A percentile compares a stretch with the other conserved stretches of the same genome.
Evolutionary conservation across 2,888 invertebrate genomes (phyloP).

Genomic region (Acrobasis repandana): DNA sequence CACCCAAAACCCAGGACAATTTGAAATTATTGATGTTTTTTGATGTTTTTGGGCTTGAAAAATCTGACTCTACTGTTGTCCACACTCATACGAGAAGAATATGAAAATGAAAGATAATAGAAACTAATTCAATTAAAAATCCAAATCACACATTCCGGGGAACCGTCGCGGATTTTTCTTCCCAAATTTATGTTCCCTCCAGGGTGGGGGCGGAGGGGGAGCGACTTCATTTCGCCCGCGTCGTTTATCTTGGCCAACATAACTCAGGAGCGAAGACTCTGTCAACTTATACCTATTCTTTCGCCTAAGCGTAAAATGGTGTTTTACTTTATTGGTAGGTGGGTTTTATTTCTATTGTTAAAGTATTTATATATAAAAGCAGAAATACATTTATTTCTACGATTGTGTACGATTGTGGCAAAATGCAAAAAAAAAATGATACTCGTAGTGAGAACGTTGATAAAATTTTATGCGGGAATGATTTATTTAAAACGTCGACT

Average conservation of each 20-base stretch:
- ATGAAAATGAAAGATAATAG: slow-evolving; percentile 39
- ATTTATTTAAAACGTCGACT: too few species aligned
- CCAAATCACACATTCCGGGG: slow-evolving; percentile 79
- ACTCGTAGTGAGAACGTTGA: too few species aligned
- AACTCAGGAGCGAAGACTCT: slow-evolving; percentile 84
- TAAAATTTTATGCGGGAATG: too few species aligned
- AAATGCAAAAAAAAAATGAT: too few species aligned
- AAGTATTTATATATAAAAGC: background rate
- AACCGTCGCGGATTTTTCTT: slow-evolving; percentile 81
- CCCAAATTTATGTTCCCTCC: slow-evolving; percentile 76
- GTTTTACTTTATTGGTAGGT: slow-evolving; percentile 55
- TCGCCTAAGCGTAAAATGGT: slow-evolving; percentile 80
- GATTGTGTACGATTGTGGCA: too few species aligned
- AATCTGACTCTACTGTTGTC: too few species aligned
- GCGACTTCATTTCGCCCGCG: slow-evolving; percentile 88
- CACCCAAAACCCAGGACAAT: too few species aligned
- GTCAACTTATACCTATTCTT: slow-evolving; percentile 84
- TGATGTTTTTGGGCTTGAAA: too few species aligned
- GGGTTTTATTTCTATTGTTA: slow-evolving; percentile 27
- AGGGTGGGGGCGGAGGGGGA: slow-evolving; percentile 55
- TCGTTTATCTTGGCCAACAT: slow-evolving; percentile 88
- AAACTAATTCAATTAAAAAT: slow-evolving; percentile 78
- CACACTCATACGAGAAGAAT: background rate
- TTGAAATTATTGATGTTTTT: too few species aligned
- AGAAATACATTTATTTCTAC: too few species aligned